Conservation (phyloP, 2,113 vertebrate species). For the Xiphophorus couchianus region DNA sequence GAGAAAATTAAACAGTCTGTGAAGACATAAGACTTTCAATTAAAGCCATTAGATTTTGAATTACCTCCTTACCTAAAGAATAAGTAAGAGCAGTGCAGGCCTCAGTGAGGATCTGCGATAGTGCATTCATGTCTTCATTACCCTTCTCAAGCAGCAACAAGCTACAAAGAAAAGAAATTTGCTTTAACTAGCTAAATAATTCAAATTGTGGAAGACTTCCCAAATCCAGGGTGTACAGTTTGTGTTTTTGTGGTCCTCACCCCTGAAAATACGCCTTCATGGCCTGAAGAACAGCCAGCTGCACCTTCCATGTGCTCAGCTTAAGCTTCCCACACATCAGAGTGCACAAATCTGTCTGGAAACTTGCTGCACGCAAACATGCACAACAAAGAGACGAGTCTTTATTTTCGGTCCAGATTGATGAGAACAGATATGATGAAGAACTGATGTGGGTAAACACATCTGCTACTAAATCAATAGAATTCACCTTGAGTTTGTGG, state of each 20-base stretch:
- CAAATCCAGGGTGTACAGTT: background rate
- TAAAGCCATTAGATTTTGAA: background rate
- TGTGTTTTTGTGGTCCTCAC: slow-evolving; percentile 70
- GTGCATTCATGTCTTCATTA: slow-evolving; percentile 79
- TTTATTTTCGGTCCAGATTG: background rate
- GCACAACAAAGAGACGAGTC: background rate
- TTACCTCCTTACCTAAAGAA: slow-evolving; percentile 79
- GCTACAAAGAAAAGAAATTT: slow-evolving; percentile 66
- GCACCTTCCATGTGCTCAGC: slow-evolving; percentile 95
- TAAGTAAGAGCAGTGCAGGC: slow-evolving; percentile 89
- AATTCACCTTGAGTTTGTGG: slow-evolving; percentile 87
- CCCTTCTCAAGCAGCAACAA: slow-evolving; percentile 89
- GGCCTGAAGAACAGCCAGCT: slow-evolving; percentile 89
- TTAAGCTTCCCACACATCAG: slow-evolving; percentile 92
- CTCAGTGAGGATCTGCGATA: slow-evolving; percentile 89
- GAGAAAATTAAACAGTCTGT: slow-evolving; percentile 5
- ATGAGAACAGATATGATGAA: background rate
- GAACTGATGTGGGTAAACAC: background rate
- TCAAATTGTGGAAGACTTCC: background rate
- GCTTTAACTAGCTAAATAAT: background rate
- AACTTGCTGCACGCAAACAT: slow-evolving; percentile 80
- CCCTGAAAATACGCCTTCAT: slow-evolving; percentile 93
- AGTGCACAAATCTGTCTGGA: slow-evolving; percentile 87
- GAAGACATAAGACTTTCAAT: background rate
- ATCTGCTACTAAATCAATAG: no score